A percentile compares a stretch with the other conserved stretches of the same genome.
Evolutionary conservation across 2,113 vertebrate genomes (phyloP).

Genomic region (Hippocampus guttulatus): DNA sequence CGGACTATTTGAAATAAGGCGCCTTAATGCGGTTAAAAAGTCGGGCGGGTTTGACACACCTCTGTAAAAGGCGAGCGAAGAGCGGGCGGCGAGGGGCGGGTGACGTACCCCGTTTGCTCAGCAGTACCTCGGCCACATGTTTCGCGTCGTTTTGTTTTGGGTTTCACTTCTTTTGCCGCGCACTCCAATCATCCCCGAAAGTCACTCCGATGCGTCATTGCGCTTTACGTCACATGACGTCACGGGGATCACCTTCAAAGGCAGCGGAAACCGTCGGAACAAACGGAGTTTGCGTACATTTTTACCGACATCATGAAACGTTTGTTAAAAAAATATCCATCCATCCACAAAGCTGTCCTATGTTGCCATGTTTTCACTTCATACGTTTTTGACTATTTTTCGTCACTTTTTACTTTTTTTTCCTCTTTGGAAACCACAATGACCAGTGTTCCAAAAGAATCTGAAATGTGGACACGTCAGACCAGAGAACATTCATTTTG

Average conservation of each 20-base stretch:
- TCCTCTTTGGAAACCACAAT: no score
- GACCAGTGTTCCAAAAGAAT: no score
- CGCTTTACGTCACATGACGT: not conserved
- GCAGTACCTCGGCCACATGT: slow-evolving; percentile 72
- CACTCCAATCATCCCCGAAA: slow-evolving; percentile 51
- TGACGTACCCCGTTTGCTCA: slow-evolving; percentile 52
- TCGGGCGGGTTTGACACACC: not conserved
- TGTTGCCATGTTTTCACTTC: no score
- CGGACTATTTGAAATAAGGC: slow-evolving; percentile 23
- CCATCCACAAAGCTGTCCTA: no score
- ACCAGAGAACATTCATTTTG: no score
- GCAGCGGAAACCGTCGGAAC: not conserved
- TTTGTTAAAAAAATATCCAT: no score
- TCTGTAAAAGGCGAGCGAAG: fast-evolving
- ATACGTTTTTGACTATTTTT: no score
- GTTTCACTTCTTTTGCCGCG: slow-evolving; percentile 73
- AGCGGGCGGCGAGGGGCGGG: not conserved
- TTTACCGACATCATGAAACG: no score
- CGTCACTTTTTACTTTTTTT: no score
- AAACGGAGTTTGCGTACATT: not conserved
- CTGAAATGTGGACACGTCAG: no score
- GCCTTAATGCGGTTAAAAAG: no score
- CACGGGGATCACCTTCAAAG: not conserved
- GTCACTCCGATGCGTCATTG: slow-evolving; percentile 3
- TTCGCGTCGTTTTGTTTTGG: slow-evolving; percentile 67